Percentiles rank a stretch among this genome's conserved stretches.
phyloP scores from a whole-genome alignment of 37 sponge, comb jelly and placozoan species.

The Halisarca cf. caerulea region DNA sequence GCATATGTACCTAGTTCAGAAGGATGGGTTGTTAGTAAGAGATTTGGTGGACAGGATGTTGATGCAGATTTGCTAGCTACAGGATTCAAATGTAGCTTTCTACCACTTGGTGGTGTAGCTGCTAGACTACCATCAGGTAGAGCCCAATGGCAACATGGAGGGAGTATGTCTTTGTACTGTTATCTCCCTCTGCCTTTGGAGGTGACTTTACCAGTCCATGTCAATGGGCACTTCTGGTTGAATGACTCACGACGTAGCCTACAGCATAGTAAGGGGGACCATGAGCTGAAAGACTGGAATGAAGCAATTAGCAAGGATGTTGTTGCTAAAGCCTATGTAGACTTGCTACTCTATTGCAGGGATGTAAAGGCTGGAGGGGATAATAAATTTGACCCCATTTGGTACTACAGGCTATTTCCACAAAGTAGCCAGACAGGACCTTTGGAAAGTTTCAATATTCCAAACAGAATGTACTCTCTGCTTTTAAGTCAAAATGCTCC shows the following conservation, averaged over 20 bases:
- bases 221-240: conserved; percentile 73
- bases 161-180: conserved; percentile 41
- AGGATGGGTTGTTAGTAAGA: conserved; percentile 35
- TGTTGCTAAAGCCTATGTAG: conserved; percentile 42
- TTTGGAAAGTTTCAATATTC: neutral
- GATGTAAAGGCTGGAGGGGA: neutral
- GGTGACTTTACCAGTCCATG: conserved; percentile 61
- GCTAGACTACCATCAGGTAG: neutral
- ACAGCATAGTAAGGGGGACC: neutral
- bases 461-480: neutral
- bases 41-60: conserved; percentile 7
- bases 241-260: conserved; percentile 66
- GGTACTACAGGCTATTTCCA: conserved; percentile 60
- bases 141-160: neutral
- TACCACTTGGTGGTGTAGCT: conserved; percentile 66
- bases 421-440: neutral
- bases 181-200: conserved; percentile 59
- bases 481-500: neutral
- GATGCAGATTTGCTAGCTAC: neutral
- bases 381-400: neutral
- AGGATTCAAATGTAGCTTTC: conserved; percentile 17
- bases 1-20: too few relatives aligned
- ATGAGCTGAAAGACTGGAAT: conserved; percentile 52
- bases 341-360: conserved; percentile 35
- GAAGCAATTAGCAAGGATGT: neutral